Conservation (phyloP, 1,140 invertebrate species). For the Drosophila persimilis region DNA sequence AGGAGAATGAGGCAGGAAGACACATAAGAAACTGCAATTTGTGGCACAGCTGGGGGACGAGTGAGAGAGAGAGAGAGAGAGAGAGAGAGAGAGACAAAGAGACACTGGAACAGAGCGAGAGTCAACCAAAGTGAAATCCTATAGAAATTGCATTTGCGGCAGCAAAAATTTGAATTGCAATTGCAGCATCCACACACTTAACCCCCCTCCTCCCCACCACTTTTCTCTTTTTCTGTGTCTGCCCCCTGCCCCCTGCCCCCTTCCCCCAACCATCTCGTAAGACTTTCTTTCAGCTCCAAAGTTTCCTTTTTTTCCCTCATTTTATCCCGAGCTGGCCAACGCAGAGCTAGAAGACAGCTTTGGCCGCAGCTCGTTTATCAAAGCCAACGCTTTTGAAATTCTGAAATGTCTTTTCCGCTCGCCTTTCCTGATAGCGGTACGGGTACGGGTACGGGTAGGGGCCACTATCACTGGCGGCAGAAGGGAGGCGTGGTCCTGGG, state of each 20-base stretch:
- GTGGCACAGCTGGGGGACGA: slow-evolving; percentile 27
- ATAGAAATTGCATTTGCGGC: slow-evolving; percentile 78
- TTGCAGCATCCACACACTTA: slow-evolving; percentile 35
- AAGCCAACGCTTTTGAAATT: slow-evolving; percentile 77
- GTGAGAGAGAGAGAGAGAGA: slow-evolving; percentile 29
- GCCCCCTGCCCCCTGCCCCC: background rate
- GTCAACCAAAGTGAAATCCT: slow-evolving; percentile 57
- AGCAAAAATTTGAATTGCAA: slow-evolving; percentile 76
- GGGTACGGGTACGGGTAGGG: too few species aligned
- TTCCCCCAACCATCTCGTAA: background rate
- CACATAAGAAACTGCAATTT: slow-evolving; percentile 44
- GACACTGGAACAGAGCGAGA: slow-evolving; percentile 23
- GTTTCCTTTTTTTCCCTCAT: slow-evolving; percentile 6
- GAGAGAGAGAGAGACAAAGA: slow-evolving; percentile 36
- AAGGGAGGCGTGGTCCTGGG: background rate
- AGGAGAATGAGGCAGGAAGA: background rate
- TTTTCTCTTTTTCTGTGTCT: background rate
- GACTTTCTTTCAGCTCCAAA: background rate
- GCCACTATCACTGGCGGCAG: too few species aligned
- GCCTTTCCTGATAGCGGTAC: slow-evolving; percentile 3
- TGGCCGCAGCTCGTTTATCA: slow-evolving; percentile 64
- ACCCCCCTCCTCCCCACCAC: background rate
- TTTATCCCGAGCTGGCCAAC: slow-evolving; percentile 2
- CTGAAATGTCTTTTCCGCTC: slow-evolving; percentile 73
- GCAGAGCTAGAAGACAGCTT: slow-evolving; percentile 37